phyloP scores from a whole-genome alignment of 2,797 vertebrate species.

The Urosaurus nigricauda region DNA sequence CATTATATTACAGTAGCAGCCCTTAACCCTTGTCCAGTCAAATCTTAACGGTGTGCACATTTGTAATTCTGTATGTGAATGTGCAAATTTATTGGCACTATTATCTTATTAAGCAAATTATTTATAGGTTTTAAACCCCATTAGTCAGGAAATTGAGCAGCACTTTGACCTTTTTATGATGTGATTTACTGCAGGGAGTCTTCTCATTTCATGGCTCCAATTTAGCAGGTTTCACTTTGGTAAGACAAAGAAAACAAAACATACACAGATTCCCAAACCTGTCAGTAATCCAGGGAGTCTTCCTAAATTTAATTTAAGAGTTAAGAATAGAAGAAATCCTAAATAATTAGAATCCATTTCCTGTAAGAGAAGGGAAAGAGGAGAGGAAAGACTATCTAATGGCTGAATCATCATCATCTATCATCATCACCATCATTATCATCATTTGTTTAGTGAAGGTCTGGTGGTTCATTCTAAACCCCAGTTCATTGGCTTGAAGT shows the following conservation, averaged over 20 bases:
- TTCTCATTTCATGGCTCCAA: slow-evolving; percentile 75
- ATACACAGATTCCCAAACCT: slow-evolving; percentile 36
- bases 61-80: not conserved
- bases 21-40: slow-evolving; percentile 50
- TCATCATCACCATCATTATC: no score
- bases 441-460: not conserved
- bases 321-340: not conserved
- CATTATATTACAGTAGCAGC: slow-evolving; percentile 34
- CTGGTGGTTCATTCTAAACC: not conserved
- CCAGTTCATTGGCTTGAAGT: not conserved
- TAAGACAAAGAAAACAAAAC: slow-evolving; percentile 56
- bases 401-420: no score
- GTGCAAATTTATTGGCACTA: slow-evolving; percentile 77
- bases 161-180: slow-evolving; percentile 82
- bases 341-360: not conserved
- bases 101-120: slow-evolving; percentile 79
- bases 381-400: not conserved
- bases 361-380: not conserved
- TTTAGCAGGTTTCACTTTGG: slow-evolving; percentile 69
- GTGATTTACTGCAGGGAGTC: slow-evolving; percentile 77
- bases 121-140: slow-evolving; percentile 81
- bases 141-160: slow-evolving; percentile 80
- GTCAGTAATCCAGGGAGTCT: slow-evolving; percentile 38
- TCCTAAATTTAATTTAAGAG: slow-evolving; percentile 37
- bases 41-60: slow-evolving; percentile 14